Base-by-base conservation (phyloP, 2,888 invertebrate species). In the Helobdella robusta region DNA sequence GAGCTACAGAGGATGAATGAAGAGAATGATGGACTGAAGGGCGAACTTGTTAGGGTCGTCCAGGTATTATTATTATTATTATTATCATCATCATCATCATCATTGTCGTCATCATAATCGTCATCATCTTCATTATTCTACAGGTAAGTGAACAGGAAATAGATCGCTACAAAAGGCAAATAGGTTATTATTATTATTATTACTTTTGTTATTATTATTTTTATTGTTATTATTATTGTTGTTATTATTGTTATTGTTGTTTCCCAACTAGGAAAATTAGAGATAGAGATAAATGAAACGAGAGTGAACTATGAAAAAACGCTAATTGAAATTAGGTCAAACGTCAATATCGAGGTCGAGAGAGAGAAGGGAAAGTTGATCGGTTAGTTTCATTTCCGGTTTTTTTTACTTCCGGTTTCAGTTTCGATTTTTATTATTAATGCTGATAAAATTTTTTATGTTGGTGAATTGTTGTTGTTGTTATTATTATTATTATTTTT, bases 291-390 rank as follows among this genome's bases (percentile, higher is more conserved):
- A 23, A 23, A 32, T 8, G 25, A 34, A 18, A 30, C 46, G 34
- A 48, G 30, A n/a, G 54, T 56, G 23, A 72, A 73, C 59, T 67
- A 68, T 15, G 70, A 72, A 48, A 71, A 70, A 32, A 52, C 64
- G 32, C 65, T 68, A 3, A 70, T 72, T n/a, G 73, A 74, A 40
- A 68, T 72, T 35, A 75, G 73, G 66, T 73, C 75, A 67, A 70
- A 75, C 35, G 69, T 77, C 46, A 73, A 74, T 25, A 67, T 80
- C 35, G 77, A 79, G 40, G 70, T 80, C 63, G 80, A 80, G 69
- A 77, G 75, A 67, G 79, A 80, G 67, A 75, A 74, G 66, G 79
- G 79, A 6, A 72, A 75, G 70, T 70, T 79, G 30, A 74, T 75
- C 65, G 78, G 79, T 77, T 64, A 58, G 54, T 44, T 34, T 11